A percentile compares a stretch with the other conserved stretches of the same genome.
Evolutionary conservation across 2,888 invertebrate species (phyloP).

Genomic region (Drepana falcataria): DNA sequence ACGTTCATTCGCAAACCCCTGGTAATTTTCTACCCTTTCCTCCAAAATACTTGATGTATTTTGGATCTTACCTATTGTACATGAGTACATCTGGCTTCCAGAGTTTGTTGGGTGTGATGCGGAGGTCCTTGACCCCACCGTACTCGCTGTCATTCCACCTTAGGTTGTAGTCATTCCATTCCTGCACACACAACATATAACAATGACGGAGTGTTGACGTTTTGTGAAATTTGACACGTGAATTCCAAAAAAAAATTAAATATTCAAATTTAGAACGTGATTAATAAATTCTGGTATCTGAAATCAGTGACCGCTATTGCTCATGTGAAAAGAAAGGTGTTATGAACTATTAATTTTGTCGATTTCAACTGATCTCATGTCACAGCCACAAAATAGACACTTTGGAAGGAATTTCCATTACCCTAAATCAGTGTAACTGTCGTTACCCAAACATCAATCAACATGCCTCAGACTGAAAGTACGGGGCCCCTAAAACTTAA

Average conservation of each 20-base stretch:
- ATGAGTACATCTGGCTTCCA: slow-evolving; percentile 99
- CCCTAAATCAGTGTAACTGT: neutral
- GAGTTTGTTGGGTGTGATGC: slow-evolving; percentile 95
- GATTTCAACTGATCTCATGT: too few relatives aligned
- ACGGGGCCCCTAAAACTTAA: neutral
- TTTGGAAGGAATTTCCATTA: too few relatives aligned
- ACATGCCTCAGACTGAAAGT: neutral
- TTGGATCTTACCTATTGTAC: slow-evolving; percentile 94
- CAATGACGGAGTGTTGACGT: slow-evolving; percentile 14
- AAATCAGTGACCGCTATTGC: too few relatives aligned
- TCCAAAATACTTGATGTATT: slow-evolving; percentile 1
- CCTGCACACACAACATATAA: slow-evolving; percentile 79
- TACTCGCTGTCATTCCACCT: slow-evolving; percentile 97
- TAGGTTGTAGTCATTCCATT: slow-evolving; percentile 98
- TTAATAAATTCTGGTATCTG: too few relatives aligned
- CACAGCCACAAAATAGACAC: too few relatives aligned
- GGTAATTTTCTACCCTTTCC: neutral
- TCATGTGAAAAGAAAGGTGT: too few relatives aligned
- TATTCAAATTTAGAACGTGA: neutral
- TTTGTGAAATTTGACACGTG: neutral
- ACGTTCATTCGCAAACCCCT: too few relatives aligned
- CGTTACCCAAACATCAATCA: neutral
- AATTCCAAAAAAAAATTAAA: neutral
- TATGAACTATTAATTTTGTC: too few relatives aligned
- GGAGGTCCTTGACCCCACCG: slow-evolving; percentile 94